phyloP scores from a whole-genome alignment of 2,888 invertebrate species.

The Eupithecia exiguata region DNA sequence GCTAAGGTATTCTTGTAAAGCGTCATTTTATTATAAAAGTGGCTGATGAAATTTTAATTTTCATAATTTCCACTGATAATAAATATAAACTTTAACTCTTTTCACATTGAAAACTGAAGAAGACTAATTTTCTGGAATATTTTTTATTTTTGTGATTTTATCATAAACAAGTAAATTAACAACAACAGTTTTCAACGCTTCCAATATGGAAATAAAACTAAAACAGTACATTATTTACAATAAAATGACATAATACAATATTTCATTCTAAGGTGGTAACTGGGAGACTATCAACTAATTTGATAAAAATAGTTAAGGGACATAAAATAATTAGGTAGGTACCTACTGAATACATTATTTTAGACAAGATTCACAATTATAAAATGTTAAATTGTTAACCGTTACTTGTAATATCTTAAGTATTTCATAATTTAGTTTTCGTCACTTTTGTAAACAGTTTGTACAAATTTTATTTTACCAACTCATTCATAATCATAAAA shows the following conservation, averaged over 20 bases:
- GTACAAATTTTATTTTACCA: neutral
- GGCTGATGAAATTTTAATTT: neutral
- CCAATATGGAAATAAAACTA: neutral
- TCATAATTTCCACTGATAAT: neutral
- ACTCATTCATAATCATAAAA: neutral
- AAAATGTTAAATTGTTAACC: too few relatives aligned
- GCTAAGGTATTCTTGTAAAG: conserved; percentile 9
- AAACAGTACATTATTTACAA: conserved; percentile 13
- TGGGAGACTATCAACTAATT: neutral
- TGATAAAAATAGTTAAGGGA: neutral
- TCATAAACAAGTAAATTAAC: conserved; percentile 3
- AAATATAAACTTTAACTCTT: neutral
- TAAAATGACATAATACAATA: conserved; percentile 25
- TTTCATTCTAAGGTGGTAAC: neutral
- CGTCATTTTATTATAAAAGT: conserved; percentile 18
- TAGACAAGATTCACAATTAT: too few relatives aligned
- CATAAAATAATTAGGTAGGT: neutral
- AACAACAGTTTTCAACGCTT: conserved; percentile 18
- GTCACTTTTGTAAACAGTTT: neutral
- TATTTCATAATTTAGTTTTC: neutral
- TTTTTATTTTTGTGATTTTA: neutral
- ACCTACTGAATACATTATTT: too few relatives aligned
- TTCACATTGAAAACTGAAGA: conserved; percentile 16
- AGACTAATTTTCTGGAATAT: conserved; percentile 4
- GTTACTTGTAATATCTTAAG: too few relatives aligned